Evolutionary conservation across 2,797 vertebrate genomes (phyloP).

Genomic region (Etheostoma perlongum): DNA sequence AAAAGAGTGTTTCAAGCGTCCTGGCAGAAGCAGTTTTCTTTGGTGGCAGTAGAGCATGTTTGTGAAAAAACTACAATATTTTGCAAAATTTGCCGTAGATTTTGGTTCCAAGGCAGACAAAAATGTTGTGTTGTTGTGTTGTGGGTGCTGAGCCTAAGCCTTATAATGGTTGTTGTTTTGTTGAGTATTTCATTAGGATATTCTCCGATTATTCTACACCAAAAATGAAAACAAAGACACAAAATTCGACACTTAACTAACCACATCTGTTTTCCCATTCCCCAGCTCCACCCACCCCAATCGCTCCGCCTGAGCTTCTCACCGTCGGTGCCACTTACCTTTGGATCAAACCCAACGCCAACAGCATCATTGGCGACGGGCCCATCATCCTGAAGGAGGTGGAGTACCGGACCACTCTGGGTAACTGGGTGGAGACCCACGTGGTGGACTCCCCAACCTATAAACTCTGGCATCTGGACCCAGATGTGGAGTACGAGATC

Average conservation of each 20-base stretch:
- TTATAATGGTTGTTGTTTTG: background rate
- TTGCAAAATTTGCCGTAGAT: too few relatives aligned
- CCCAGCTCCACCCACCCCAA: conserved; percentile 94
- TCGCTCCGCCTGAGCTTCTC: conserved; percentile 94
- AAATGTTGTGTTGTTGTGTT: too few relatives aligned
- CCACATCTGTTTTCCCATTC: background rate
- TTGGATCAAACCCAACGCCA: conserved; percentile 98
- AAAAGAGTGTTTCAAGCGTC: too few relatives aligned
- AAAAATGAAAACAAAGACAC: background rate
- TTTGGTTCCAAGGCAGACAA: too few relatives aligned
- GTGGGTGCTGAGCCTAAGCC: too few relatives aligned
- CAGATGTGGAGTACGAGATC: conserved; percentile 97
- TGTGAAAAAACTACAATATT: too few relatives aligned
- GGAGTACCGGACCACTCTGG: conserved; percentile 95
- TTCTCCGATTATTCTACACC: background rate
- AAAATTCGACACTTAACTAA: background rate
- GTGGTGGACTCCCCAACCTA: conserved; percentile 96
- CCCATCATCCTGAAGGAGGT: conserved; percentile 98
- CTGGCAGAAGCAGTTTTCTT: too few relatives aligned
- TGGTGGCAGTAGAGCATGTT: too few relatives aligned
- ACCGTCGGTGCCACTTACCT: conserved; percentile 96
- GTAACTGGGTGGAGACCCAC: conserved; percentile 96
- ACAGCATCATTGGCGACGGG: conserved; percentile 97
- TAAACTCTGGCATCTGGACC: conserved; percentile 97
- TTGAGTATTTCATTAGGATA: background rate